A percentile compares a stretch with the other conserved stretches of the same genome.
Evolutionary conservation across 2,113 vertebrate species (phyloP).

Genomic region (Vicugna pacos): DNA sequence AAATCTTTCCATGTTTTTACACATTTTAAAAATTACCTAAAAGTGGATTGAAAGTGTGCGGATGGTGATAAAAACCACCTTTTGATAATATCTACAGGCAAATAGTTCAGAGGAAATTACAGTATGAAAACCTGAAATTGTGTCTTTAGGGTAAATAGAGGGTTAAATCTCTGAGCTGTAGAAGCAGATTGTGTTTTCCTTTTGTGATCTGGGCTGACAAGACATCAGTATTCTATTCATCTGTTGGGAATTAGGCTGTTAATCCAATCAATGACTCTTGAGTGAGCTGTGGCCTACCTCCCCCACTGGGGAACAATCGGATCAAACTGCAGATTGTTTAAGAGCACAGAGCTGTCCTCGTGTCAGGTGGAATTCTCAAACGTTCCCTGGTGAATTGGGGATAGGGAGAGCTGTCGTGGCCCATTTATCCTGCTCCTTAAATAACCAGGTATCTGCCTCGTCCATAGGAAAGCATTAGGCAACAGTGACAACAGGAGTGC

Average conservation of each 20-base stretch:
- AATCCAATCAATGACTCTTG: constrained; percentile 98
- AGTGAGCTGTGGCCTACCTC: constrained; percentile 94
- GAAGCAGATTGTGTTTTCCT: constrained; percentile 92
- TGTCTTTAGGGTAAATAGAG: constrained; percentile 68
- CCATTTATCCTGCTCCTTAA: constrained; percentile 90
- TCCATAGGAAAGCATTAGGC: constrained; percentile 86
- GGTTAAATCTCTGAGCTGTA: constrained; percentile 89
- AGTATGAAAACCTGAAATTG: background rate
- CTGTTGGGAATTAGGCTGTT: constrained; percentile 98
- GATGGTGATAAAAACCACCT: background rate
- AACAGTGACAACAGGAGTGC: constrained; percentile 72
- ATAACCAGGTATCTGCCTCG: constrained; percentile 89
- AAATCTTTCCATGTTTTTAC: constrained; percentile 42
- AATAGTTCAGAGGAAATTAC: constrained; percentile 52
- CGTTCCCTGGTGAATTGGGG: constrained; percentile 90
- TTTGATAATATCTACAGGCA: constrained; percentile 41
- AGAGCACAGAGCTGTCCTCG: constrained; percentile 88
- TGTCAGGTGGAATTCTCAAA: constrained; percentile 92
- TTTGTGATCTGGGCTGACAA: constrained; percentile 92
- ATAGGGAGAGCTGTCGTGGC: constrained; percentile 88
- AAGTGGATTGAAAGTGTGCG: background rate
- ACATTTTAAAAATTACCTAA: background rate
- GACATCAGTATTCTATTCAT: constrained; percentile 97
- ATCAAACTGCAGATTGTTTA: constrained; percentile 93
- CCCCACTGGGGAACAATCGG: constrained; percentile 93